These are phyloP conservation scores for Lasioglossum marginatum DNA, from an alignment of 2,888 invertebrate genomes.

Conservation along the genomic window DNA sequence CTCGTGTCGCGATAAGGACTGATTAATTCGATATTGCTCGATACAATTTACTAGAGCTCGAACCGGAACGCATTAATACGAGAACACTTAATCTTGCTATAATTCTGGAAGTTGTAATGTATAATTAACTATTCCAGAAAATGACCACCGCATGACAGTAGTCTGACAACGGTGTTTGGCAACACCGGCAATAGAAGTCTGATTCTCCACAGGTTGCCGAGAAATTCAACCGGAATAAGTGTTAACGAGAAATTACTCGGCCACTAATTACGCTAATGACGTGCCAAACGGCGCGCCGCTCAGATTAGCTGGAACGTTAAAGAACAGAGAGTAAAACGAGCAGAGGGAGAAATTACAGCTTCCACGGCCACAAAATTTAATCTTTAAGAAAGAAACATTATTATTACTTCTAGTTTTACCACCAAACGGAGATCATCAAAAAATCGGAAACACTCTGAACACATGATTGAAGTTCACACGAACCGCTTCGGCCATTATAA, in stretches of 20 bases:
- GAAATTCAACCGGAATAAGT: constrained; percentile 41
- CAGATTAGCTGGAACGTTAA: constrained; percentile 42
- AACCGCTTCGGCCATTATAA: not conserved
- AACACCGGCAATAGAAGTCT: constrained; percentile 43
- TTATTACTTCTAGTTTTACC: too few relatives aligned
- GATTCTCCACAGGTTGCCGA: not conserved
- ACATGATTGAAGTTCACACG: not conserved
- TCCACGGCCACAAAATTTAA: constrained; percentile 15
- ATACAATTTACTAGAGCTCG: not conserved
- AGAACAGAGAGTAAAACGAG: constrained; percentile 23
- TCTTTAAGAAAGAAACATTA: not conserved
- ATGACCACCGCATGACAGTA: not conserved
- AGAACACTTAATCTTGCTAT: not conserved
- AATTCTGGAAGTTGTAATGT: not conserved
- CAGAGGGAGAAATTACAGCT: constrained; percentile 10
- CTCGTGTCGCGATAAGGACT: constrained; percentile 41
- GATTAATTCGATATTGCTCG: constrained; percentile 42
- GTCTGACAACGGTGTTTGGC: constrained; percentile 25
- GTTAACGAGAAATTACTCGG: constrained; percentile 53
- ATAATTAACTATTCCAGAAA: not conserved
- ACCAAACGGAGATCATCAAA: not conserved
- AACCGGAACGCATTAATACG: not conserved
- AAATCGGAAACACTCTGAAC: not conserved
- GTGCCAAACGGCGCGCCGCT: constrained; percentile 42
- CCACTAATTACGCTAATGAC: constrained; percentile 60